phyloP scores from a whole-genome alignment of 2,888 invertebrate genomes.

The Vandiemenella viatica region DNA sequence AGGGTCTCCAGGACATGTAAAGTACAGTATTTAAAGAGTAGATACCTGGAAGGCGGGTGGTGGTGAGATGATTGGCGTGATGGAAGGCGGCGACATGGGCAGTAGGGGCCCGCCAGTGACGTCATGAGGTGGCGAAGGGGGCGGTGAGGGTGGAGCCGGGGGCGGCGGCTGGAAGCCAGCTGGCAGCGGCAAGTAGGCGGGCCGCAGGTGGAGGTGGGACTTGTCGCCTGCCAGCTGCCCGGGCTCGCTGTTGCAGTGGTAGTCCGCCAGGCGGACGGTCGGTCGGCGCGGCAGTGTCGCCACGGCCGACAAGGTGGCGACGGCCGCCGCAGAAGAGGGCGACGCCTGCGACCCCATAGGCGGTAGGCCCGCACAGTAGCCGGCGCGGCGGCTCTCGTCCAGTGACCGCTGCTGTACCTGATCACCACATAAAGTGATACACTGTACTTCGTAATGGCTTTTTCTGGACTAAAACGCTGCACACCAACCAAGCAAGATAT shows the following conservation, averaged over 20 bases:
- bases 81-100: slow-evolving; percentile 41
- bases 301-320: slow-evolving; percentile 18
- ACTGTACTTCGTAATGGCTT: no score
- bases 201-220: slow-evolving; percentile 10
- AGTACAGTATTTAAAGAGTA: slow-evolving; percentile 27
- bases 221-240: slow-evolving; percentile 10
- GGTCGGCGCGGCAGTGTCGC: slow-evolving; percentile 30
- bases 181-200: slow-evolving; percentile 13
- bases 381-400: slow-evolving; percentile 30
- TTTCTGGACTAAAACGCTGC: no score
- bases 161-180: slow-evolving; percentile 9
- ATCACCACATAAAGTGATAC: no score
- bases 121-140: slow-evolving; percentile 5
- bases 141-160: slow-evolving; percentile 11
- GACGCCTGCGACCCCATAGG: slow-evolving; percentile 3
- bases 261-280: slow-evolving; percentile 35
- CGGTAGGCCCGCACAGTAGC: slow-evolving; percentile 6
- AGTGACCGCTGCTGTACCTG: slow-evolving; percentile 39
- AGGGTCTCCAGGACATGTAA: not conserved
- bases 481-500: no score
- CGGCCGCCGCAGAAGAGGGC: slow-evolving; percentile 16
- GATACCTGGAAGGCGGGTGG: slow-evolving; percentile 46
- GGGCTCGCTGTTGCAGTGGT: slow-evolving; percentile 21
- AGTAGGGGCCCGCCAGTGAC: slow-evolving; percentile 8
- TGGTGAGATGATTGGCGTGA: slow-evolving; percentile 53